These are phyloP conservation scores for Arenaria interpres DNA, from an alignment of 2,113 vertebrate species.

Conservation along the genomic window DNA sequence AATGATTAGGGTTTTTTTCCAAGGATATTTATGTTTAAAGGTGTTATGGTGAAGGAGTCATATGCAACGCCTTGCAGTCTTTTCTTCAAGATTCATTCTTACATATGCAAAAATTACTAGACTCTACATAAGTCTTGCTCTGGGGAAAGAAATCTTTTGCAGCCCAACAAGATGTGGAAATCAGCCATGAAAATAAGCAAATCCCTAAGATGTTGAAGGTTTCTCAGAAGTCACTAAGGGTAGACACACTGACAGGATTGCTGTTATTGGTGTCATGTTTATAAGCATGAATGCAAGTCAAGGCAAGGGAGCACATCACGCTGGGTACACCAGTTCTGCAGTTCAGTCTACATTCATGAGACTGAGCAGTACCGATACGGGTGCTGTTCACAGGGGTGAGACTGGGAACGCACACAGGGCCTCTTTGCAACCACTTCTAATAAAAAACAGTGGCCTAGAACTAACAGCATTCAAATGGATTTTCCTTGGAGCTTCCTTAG, in stretches of 20 bases:
- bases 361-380: accelerated
- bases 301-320: background rate
- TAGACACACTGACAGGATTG: accelerated
- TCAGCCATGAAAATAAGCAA: background rate
- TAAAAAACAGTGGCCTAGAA: background rate
- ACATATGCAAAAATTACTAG: background rate
- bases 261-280: background rate
- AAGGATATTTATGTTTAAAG: background rate
- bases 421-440: background rate
- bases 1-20: background rate
- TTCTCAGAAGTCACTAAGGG: background rate
- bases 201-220: background rate
- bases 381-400: background rate
- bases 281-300: background rate
- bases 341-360: background rate
- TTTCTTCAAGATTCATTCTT: background rate
- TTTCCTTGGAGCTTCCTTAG: background rate
- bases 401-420: background rate
- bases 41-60: background rate
- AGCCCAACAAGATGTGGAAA: background rate
- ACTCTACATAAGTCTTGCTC: background rate
- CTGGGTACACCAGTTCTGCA: background rate
- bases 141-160: background rate
- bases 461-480: background rate
- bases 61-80: background rate